Evolutionary conservation across 92 coral and sea anemone species (phyloP).

Genomic region (Paragorgia papillata): DNA sequence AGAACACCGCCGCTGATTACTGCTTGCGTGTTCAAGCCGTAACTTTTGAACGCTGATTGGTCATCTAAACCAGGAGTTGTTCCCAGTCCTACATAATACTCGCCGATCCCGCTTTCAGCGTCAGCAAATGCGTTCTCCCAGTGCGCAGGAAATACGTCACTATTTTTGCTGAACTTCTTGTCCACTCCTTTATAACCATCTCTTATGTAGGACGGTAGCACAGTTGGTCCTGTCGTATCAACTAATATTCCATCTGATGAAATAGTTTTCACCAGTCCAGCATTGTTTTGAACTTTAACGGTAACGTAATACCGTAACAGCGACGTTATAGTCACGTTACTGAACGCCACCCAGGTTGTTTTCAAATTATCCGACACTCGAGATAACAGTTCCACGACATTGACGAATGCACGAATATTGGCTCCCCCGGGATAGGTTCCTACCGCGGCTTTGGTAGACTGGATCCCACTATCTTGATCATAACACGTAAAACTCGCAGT

Average conservation of each 20-base stretch:
- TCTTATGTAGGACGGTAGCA: conserved; percentile 72
- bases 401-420: conserved; percentile 56
- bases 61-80: conserved; percentile 73
- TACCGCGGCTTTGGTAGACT: conserved; percentile 65
- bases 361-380: conserved; percentile 46
- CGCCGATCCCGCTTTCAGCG: conserved; percentile 82
- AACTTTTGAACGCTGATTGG: conserved; percentile 52
- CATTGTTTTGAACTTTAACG: conserved; percentile 81
- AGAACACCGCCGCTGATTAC: conserved; percentile 65
- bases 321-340: conserved; percentile 58
- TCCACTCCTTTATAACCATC: conserved; percentile 81
- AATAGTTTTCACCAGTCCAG: conserved; percentile 59
- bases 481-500: conserved; percentile 73
- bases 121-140: conserved; percentile 97
- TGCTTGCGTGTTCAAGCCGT: conserved; percentile 63
- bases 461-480: conserved; percentile 79
- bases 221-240: conserved; percentile 82
- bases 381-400: conserved; percentile 23
- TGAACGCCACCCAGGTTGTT: conserved; percentile 52
- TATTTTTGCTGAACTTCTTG: conserved; percentile 70
- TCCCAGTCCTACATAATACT: conserved; percentile 84
- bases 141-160: conserved; percentile 78
- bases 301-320: conserved; percentile 82
- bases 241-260: conserved; percentile 89
- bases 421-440: conserved; percentile 85